phyloP scores from a whole-genome alignment of 2,888 invertebrate species.

The Pilophorus perplexus region DNA sequence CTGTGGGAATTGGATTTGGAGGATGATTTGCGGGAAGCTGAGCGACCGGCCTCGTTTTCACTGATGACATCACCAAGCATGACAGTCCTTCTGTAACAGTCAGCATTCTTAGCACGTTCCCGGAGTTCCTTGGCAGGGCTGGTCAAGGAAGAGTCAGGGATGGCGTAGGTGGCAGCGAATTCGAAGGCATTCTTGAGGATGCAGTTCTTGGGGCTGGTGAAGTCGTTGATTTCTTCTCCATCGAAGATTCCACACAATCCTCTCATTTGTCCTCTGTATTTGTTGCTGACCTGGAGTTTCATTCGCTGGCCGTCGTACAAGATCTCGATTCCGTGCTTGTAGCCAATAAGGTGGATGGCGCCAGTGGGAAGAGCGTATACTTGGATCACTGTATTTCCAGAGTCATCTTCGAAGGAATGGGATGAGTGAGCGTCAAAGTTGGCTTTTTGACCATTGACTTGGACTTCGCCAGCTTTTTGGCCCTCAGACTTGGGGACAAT shows the following conservation, averaged over 20 bases:
- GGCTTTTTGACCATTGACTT: constrained; percentile 50
- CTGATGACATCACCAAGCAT: constrained; percentile 48
- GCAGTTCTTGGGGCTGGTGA: constrained; percentile 59
- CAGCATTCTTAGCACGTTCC: constrained; percentile 51
- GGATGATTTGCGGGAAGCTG: constrained; percentile 24
- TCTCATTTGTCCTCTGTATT: constrained; percentile 59
- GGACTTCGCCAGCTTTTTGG: constrained; percentile 47
- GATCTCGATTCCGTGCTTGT: constrained; percentile 55
- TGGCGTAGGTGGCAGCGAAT: constrained; percentile 61
- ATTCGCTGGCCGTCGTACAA: constrained; percentile 62
- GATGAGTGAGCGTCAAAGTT: constrained; percentile 52
- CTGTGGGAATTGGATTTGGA: constrained; percentile 54
- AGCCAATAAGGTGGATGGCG: constrained; percentile 57
- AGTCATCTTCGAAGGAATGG: constrained; percentile 53
- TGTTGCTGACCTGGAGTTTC: constrained; percentile 53
- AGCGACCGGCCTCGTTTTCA: constrained; percentile 42
- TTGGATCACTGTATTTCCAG: constrained; percentile 52
- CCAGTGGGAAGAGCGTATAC: constrained; percentile 56
- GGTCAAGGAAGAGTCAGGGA: constrained; percentile 50
- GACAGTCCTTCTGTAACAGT: constrained; percentile 45
- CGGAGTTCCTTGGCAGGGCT: constrained; percentile 50
- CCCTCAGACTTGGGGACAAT: constrained; percentile 42
- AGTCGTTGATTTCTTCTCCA: constrained; percentile 61
- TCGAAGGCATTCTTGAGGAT: constrained; percentile 57
- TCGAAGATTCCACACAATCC: constrained; percentile 68